Base-by-base conservation (phyloP, 1,140 invertebrate genomes). In the Daktulosphaira vitifoliae region DNA sequence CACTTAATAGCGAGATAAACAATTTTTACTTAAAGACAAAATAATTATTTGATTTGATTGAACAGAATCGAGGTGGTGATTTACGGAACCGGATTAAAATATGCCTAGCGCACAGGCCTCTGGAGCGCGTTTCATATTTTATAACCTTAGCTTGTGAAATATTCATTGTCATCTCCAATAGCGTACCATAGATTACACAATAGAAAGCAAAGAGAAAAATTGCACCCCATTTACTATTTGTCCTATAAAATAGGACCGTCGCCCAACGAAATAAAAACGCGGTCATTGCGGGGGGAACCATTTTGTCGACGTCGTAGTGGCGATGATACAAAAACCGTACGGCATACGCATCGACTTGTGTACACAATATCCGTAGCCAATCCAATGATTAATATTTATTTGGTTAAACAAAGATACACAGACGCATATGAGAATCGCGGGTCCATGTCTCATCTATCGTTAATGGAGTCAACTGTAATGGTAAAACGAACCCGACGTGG, bases 311-410 rank as follows among this genome's bases (percentile, higher is more conserved):
- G 29, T 5, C 29, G 29, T 5, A 5, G 5, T 11, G 29, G n/a
- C n/a, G n/a, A n/a, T n/a, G n/a, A n/a, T n/a, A n/a, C n/a, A n/a
- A n/a, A n/a, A n/a, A n/a, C n/a, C 11, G 29, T 33, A 11, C 29
- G 29, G 29, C 29, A 6, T 33, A 11, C 29, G 29, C 29, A 33
- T n/a, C n/a, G n/a, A n/a, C n/a, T n/a, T n/a, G n/a, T n/a, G n/a
- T 33, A 33, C 29, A 33, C 11, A 33, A 33, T 6, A 33, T 33
- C 29, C 29, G 56, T 62, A 48, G 42, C 56, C 56, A 62, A 62
- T 62, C 25, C 42, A 26, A 62, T 62, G 56, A 62, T 62, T 62
- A 62, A 62, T 62, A 62, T 62, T 62, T 62, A 39, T 62, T 62
- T 39, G 56, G 13, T 39, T 62, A 62, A 48, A 62, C 56, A 48